Base-by-base conservation (phyloP, 2,113 vertebrate species). In the Etia nguti region DNA sequence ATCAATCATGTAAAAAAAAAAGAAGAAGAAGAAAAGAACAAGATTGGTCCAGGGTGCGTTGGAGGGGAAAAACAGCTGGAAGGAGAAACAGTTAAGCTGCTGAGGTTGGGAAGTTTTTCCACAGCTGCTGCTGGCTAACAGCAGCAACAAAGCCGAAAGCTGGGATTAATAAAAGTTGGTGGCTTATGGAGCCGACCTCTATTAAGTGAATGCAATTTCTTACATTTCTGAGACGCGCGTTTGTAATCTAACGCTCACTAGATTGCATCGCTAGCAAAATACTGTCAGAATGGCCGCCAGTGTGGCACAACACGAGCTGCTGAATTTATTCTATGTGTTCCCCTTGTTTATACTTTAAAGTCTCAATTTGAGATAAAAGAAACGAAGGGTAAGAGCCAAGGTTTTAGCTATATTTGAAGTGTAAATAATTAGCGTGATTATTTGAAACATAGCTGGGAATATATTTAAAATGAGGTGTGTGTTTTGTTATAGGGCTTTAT, bases 81-180 rank as follows among this genome's bases (percentile, higher is more conserved):
- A 91, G 90, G 81, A 82, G 55, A 80, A 89, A 54, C 2, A 26
- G 86, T 81, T 92, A 92, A 91, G 88, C 91, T 89, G 91, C 86
- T 84, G 86, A 88, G 81, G 60, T 77, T 86, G 75, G 80, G 60
- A 82, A 81, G 81, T 88, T 88, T 87, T 84, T 75, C 70, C 73
- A 84, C 90, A 80, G 90, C 86, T 86, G 87, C 88, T 89, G 55
- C 79, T 65, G 86, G 85, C 82, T 59, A 88, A 62, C 80, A 79
- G 77, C 77, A 86, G 80, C 89, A 91, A 91, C 81, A 89, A 85
- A 88, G 86, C 92, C 70, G 68, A 81, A 81, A 91, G 87, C 89
- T 86, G 77, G 82, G 88, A 89, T 92, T 89, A 38, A 62, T 73
- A 83, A 89, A 73, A 22, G 54, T 87, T 62, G 62, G 79, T 77